Conservation (phyloP, 2,888 invertebrate genomes). For the Elysia crispata region DNA sequence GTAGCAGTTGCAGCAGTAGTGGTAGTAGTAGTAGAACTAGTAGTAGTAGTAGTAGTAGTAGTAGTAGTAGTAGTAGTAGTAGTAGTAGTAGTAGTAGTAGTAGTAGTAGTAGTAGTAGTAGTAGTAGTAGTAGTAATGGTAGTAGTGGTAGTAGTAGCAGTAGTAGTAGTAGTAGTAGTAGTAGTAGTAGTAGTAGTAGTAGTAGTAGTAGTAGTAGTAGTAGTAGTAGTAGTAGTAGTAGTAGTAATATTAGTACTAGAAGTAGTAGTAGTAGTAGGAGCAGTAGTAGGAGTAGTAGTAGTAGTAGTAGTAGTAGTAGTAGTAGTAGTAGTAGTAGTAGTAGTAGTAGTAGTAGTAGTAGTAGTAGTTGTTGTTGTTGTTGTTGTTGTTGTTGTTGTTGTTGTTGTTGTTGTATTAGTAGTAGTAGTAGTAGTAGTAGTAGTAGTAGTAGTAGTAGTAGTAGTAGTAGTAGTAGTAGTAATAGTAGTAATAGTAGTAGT, state of each 20-base stretch:
- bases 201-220: constrained; percentile 29
- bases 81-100: constrained; percentile 27
- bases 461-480: constrained; percentile 31
- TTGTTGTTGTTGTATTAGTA: too few relatives aligned
- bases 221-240: constrained; percentile 28
- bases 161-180: constrained; percentile 17
- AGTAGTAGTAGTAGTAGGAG: too few relatives aligned
- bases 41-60: constrained; percentile 17
- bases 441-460: constrained; percentile 27
- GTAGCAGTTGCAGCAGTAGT: too few relatives aligned
- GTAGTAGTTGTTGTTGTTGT: constrained; percentile 23
- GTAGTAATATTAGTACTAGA: too few relatives aligned
- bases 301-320: constrained; percentile 31
- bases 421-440: too few relatives aligned
- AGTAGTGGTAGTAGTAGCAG: constrained; percentile 33
- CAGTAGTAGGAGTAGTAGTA: too few relatives aligned
- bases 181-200: constrained; percentile 27
- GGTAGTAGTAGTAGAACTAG: constrained; percentile 24
- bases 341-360: constrained; percentile 31
- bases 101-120: constrained; percentile 16
- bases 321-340: constrained; percentile 21
- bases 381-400: constrained; percentile 12
- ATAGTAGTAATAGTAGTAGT: constrained; percentile 20
- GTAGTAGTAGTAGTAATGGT: constrained; percentile 23
- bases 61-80: constrained; percentile 22